Percentiles rank a stretch among this genome's conserved stretches.
Conservation (phyloP, 2,797 vertebrate genomes). For the Coendou prehensilis region DNA sequence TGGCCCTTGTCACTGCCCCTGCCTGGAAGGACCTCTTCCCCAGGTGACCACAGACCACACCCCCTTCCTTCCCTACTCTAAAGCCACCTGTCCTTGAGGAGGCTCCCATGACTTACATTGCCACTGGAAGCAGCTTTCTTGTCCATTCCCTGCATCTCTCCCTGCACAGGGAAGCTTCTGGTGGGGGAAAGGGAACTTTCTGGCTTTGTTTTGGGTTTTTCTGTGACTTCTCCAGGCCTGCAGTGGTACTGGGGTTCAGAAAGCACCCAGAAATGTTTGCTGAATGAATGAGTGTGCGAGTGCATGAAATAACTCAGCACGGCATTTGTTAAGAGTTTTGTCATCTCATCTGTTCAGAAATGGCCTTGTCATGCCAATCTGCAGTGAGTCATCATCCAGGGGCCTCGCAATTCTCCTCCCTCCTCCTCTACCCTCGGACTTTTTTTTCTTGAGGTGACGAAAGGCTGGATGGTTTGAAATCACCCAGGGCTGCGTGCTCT, state of each 20-base stretch:
- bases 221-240: accelerated
- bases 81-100: not conserved
- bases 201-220: not conserved
- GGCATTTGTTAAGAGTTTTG: not conserved
- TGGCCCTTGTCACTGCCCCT: no score
- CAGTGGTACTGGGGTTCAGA: accelerated
- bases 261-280: accelerated
- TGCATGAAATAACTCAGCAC: not conserved
- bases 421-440: constrained; percentile 35
- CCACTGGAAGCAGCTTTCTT: accelerated
- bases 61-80: not conserved
- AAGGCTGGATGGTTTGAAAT: constrained; percentile 46
- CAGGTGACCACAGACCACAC: accelerated
- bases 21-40: not conserved
- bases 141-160: no score
- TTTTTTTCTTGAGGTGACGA: constrained; percentile 5
- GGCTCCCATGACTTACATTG: accelerated
- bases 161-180: not conserved
- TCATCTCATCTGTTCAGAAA: not conserved
- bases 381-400: constrained; percentile 68
- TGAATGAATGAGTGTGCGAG: not conserved
- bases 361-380: constrained; percentile 35
- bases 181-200: not conserved
- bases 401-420: constrained; percentile 8
- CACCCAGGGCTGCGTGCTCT: not conserved